These are phyloP conservation scores for Formica selysi DNA, from an alignment of 1,140 invertebrate species.

Conservation along the genomic window DNA sequence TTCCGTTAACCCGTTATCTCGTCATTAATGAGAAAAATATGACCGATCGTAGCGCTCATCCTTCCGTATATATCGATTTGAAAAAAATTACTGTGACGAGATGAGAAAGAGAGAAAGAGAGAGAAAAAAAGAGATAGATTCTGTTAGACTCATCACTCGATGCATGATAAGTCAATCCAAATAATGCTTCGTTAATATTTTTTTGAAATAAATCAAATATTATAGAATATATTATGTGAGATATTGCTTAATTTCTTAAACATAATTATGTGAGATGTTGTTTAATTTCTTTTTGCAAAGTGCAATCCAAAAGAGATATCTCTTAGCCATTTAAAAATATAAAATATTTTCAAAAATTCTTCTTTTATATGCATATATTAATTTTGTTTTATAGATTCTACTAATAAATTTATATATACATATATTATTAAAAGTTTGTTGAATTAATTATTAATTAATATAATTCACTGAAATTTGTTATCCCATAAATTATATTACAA, in stretches of 20 bases:
- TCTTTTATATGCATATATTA: background rate
- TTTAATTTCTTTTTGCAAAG: background rate
- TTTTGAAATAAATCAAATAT: constrained; percentile 24
- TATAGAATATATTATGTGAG: background rate
- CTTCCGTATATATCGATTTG: constrained; percentile 8
- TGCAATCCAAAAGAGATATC: background rate
- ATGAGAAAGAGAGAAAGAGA: background rate
- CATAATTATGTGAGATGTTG: background rate
- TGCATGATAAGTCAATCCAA: background rate
- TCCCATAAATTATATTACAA: background rate
- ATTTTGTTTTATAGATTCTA: constrained; percentile 3
- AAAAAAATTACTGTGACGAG: background rate
- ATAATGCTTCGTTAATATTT: constrained; percentile 4
- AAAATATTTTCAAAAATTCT: too few relatives aligned
- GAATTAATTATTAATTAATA: constrained; percentile 44
- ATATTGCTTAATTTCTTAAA: too few relatives aligned
- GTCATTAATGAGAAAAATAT: constrained; percentile 55
- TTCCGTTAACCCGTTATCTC: constrained; percentile 22
- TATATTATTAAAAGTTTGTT: background rate
- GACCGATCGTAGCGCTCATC: background rate
- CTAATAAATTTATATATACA: background rate
- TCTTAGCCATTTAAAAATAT: background rate
- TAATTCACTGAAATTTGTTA: constrained; percentile 49
- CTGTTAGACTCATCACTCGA: background rate
- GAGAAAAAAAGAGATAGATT: constrained; percentile 15